A percentile compares a stretch with the other conserved stretches of the same genome.
phyloP scores from a whole-genome alignment of 2,113 vertebrate genomes.

The Canis aureus region DNA sequence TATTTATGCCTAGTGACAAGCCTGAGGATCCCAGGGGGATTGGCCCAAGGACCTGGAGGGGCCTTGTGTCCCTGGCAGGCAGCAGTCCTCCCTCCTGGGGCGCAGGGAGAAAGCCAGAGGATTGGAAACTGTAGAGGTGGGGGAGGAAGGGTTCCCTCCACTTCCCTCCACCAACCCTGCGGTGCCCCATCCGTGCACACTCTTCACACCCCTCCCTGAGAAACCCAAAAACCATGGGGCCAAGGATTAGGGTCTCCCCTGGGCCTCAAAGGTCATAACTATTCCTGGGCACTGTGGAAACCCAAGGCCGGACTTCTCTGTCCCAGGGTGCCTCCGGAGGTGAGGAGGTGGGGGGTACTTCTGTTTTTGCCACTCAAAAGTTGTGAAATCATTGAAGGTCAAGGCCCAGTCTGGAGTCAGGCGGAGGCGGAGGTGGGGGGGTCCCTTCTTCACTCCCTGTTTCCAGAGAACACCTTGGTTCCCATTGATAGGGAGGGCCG shows the following conservation, averaged over 20 bases:
- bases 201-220: slow-evolving; percentile 8
- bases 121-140: slow-evolving; percentile 7
- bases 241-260: slow-evolving; percentile 69
- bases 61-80: slow-evolving; percentile 69
- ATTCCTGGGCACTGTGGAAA: slow-evolving; percentile 61
- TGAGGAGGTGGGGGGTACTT: neutral
- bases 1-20: slow-evolving; percentile 85
- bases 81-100: slow-evolving; percentile 38
- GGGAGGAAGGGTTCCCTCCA: neutral
- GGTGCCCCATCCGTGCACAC: neutral
- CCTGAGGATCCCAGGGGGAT: slow-evolving; percentile 64
- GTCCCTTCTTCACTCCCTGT: neutral
- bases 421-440: too few species aligned
- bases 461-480: slow-evolving; percentile 48
- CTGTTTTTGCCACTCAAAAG: neutral
- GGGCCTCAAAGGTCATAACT: slow-evolving; percentile 74
- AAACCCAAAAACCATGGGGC: neutral
- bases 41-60: slow-evolving; percentile 74
- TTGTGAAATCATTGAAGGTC: slow-evolving; percentile 63
- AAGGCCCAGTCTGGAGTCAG: neutral
- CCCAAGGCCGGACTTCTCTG: neutral
- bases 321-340: neutral
- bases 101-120: slow-evolving; percentile 52
- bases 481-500: neutral
- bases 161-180: neutral